Base-by-base conservation (phyloP, 2,113 vertebrate genomes). In the Pycnonotus jocosus region DNA sequence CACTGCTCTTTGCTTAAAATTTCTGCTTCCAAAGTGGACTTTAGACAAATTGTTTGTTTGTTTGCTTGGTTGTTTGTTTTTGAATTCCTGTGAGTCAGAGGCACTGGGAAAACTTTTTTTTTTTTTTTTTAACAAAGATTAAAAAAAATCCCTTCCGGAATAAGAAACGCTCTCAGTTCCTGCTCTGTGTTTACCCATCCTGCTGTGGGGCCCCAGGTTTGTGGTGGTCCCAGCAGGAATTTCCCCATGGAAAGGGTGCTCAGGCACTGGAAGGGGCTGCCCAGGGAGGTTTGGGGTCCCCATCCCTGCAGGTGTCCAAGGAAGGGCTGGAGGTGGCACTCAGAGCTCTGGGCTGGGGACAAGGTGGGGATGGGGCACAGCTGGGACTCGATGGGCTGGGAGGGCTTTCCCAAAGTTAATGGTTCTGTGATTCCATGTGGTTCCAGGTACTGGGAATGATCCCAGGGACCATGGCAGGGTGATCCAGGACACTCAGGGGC, bases 301-400 rank as follows among this genome's bases (percentile, higher is more conserved):
- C 78, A 47, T 5, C 11, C 47, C 70, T 35, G 70, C 11, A 61
- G 22, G 20, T 35, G 61, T 0, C 70, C 53, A 8, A 20, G 38
- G 53, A 30, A 47, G 2, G 5, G 0, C 7, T 74, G 87, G 53
- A 25, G 0, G 22, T 47, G 87, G 10, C 70, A 61, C 79, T 69
- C 30, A 40, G 35, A 0, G 54, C 61, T 22, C 61, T 89, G 61
- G 54, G n/a, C 28, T 61, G 47, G 54, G n/a, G 45, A 60, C 60
- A 30, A 4, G 38, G 33, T 17, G 60, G 45, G 53, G 0, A 51
- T 31, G 0, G 0, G 30, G 24, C 47, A 47, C 47, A 61, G 54
- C 4, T 3, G 3, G 78, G n/a, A 10, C 10, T 53, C 0, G 0
- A 2, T 22, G 53, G 3, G 0, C 47, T 12, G 8, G 40, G 11